phyloP scores from a whole-genome alignment of 1,140 invertebrate genomes.

The Colletes gigas region DNA sequence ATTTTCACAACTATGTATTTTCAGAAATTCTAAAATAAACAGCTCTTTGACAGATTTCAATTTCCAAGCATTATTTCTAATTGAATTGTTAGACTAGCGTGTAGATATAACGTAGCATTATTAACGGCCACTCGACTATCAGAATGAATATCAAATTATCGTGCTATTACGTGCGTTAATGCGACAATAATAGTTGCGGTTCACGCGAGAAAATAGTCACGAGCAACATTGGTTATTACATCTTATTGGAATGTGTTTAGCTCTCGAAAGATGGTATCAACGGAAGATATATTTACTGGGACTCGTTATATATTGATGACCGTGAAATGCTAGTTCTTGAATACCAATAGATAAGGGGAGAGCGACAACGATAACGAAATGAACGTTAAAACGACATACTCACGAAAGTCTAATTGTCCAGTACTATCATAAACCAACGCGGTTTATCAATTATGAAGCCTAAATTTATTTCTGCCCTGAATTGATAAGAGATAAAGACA shows the following conservation, averaged over 20 bases:
- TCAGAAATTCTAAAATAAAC: no score
- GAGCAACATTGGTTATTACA: background rate
- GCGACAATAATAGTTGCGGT: constrained; percentile 24
- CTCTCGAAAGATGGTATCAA: background rate
- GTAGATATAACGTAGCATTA: no score
- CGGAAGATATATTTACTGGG: background rate
- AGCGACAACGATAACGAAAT: background rate
- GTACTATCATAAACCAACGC: background rate
- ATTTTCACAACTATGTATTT: no score
- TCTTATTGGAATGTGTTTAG: background rate
- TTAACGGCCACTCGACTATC: no score
- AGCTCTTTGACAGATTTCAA: no score
- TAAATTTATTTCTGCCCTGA: no score
- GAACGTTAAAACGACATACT: background rate
- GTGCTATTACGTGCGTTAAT: constrained; percentile 11
- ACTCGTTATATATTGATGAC: background rate
- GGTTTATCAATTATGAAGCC: background rate
- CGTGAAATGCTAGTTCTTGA: background rate
- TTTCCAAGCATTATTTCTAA: no score
- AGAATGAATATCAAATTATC: background rate
- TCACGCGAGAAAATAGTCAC: background rate
- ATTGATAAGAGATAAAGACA: no score
- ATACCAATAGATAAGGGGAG: background rate
- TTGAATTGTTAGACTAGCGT: background rate
- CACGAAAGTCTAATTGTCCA: background rate